These are phyloP conservation scores for Rhadina sibilatrix DNA, from an alignment of 2,113 vertebrate species.

Conservation along the genomic window DNA sequence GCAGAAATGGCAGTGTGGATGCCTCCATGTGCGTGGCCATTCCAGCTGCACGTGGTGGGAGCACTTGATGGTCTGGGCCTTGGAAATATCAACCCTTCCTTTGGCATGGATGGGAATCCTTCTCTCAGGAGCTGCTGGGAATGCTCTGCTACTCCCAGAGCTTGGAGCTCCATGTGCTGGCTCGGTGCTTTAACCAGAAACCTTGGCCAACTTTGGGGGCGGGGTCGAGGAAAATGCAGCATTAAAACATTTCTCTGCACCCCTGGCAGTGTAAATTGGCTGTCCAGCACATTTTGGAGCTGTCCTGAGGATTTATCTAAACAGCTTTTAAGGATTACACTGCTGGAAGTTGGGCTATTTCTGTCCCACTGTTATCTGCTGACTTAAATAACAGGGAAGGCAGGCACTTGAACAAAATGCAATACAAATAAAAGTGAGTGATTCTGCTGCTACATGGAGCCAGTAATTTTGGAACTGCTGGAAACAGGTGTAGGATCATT, in stretches of 20 bases:
- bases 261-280: background rate
- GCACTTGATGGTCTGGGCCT: background rate
- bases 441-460: background rate
- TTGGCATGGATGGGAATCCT: background rate
- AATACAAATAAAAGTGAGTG: background rate
- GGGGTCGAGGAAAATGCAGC: fast-evolving
- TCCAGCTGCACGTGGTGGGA: background rate
- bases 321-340: background rate
- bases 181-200: background rate
- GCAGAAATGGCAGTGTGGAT: fast-evolving
- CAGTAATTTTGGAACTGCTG: background rate
- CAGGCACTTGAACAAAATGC: background rate
- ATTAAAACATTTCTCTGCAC: background rate
- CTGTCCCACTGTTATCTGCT: background rate
- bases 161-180: fast-evolving
- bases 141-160: background rate
- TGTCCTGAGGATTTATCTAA: background rate
- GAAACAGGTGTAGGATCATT: background rate
- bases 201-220: background rate
- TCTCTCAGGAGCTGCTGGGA: background rate
- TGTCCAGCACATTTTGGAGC: background rate
- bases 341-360: background rate
- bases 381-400: background rate
- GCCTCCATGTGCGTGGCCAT: background rate
- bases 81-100: background rate